Percentiles rank a stretch among this genome's conserved stretches.
Conservation (phyloP, 2,797 vertebrate genomes). For the Tamandua tetradactyla region DNA sequence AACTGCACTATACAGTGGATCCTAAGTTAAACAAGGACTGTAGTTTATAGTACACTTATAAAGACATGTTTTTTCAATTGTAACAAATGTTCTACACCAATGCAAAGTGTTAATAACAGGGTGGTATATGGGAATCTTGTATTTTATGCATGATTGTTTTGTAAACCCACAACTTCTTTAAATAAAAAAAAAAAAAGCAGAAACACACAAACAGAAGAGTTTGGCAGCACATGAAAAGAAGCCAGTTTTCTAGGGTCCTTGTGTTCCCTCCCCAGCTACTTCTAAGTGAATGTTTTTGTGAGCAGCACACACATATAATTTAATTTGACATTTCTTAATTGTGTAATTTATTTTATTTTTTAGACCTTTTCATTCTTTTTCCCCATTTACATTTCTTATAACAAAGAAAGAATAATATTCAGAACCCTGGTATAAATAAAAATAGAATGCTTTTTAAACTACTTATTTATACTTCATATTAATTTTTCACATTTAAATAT, state of each 20-base stretch:
- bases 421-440: background rate
- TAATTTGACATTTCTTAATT: background rate
- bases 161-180: too few relatives aligned
- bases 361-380: background rate
- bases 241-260: background rate
- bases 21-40: too few relatives aligned
- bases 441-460: background rate
- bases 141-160: too few relatives aligned
- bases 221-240: background rate
- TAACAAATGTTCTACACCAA: too few relatives aligned
- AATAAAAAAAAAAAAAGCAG: background rate
- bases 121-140: too few relatives aligned
- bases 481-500: slow-evolving; percentile 54
- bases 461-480: slow-evolving; percentile 10
- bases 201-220: background rate
- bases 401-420: background rate
- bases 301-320: background rate
- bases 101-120: too few relatives aligned
- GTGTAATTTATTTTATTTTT: background rate
- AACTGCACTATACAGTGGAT: too few relatives aligned
- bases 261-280: background rate
- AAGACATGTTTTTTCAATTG: too few relatives aligned
- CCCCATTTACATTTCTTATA: background rate
- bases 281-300: background rate
- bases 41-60: too few relatives aligned